A percentile compares a stretch with the other conserved stretches of the same genome.
phyloP scores from a whole-genome alignment of 2,113 vertebrate genomes.

The Natator depressus region DNA sequence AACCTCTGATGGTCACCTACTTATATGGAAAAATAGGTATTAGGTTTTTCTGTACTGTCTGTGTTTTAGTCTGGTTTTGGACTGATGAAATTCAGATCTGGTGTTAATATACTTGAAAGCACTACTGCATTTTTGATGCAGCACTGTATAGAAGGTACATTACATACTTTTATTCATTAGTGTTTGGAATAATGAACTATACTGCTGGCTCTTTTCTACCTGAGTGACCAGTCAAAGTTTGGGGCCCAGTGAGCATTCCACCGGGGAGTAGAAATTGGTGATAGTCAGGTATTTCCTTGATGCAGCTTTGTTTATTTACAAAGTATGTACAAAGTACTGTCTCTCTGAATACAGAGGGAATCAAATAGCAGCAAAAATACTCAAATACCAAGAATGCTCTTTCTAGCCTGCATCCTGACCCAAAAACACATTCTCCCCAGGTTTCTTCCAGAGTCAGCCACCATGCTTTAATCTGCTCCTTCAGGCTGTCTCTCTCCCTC shows the following conservation, averaged over 20 bases:
- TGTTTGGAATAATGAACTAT: background rate
- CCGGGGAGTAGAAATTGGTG: background rate
- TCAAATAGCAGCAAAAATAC: background rate
- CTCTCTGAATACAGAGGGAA: background rate
- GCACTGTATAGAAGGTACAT: background rate
- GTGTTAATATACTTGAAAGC: background rate
- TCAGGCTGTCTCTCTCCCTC: background rate
- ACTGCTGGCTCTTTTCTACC: background rate
- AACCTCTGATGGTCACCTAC: background rate
- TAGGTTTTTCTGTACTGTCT: conserved; percentile 5
- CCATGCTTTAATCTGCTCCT: background rate
- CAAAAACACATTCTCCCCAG: background rate
- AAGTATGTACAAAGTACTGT: background rate
- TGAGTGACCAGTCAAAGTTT: background rate
- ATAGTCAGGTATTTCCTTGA: background rate
- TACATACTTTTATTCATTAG: background rate
- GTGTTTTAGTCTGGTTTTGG: background rate
- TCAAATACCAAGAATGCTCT: background rate
- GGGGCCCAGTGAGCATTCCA: background rate
- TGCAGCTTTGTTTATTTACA: background rate
- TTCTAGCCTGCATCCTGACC: background rate
- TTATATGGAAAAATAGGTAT: background rate
- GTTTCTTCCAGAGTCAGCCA: background rate
- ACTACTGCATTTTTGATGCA: background rate
- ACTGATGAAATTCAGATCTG: background rate